phyloP scores from a whole-genome alignment of 2,888 invertebrate species.

The Laspeyria flexula region DNA sequence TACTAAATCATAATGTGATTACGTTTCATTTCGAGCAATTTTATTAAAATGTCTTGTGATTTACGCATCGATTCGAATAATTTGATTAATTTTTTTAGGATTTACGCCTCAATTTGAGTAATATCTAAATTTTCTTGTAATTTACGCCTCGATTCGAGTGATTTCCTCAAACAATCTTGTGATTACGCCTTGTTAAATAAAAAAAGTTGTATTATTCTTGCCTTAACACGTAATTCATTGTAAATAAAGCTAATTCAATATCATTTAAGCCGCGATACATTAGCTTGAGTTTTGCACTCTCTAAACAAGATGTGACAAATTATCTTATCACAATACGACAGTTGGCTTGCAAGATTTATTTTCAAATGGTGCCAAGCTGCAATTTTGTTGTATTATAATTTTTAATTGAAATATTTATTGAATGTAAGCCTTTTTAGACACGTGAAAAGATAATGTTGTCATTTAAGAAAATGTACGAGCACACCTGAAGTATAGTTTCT shows the following conservation, averaged over 20 bases:
- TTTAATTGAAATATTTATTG: conserved; percentile 32
- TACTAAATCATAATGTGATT: too few species aligned
- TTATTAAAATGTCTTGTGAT: background rate
- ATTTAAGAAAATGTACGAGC: conserved; percentile 41
- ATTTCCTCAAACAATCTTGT: background rate
- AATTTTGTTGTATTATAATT: conserved; percentile 31
- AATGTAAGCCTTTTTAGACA: conserved; percentile 31
- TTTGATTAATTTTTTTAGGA: too few species aligned
- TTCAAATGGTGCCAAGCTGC: conserved; percentile 48
- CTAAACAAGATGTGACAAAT: conserved; percentile 46
- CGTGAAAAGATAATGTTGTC: conserved; percentile 47
- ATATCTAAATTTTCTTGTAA: background rate
- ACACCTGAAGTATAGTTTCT: conserved; percentile 41
- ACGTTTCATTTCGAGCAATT: background rate
- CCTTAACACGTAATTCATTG: conserved; percentile 25
- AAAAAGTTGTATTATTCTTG: background rate
- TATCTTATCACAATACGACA: conserved; percentile 36
- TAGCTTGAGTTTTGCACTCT: conserved; percentile 60
- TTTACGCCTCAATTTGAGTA: background rate
- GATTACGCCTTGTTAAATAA: background rate
- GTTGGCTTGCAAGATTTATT: conserved; percentile 37
- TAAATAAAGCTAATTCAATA: conserved; percentile 22
- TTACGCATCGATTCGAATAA: background rate
- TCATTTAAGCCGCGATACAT: conserved; percentile 33
- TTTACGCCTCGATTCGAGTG: background rate